Evolutionary conservation across 2,797 vertebrate genomes (phyloP).

Genomic region (Rhinella marina): DNA sequence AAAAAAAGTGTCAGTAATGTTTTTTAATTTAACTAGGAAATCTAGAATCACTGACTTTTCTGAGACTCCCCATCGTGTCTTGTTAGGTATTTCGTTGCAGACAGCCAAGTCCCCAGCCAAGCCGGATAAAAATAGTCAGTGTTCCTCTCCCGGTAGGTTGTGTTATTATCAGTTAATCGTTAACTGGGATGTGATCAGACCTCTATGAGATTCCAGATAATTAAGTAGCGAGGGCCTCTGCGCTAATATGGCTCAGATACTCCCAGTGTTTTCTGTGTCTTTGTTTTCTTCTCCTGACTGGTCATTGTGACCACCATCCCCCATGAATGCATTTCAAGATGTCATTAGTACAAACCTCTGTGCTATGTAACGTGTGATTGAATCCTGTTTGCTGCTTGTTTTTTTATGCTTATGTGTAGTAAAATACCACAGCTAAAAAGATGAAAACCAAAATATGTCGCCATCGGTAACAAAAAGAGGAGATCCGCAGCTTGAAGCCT

Average conservation of each 20-base stretch:
- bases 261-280: not conserved
- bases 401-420: not conserved
- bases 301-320: conserved; percentile 10
- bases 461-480: not conserved
- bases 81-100: conserved; percentile 24
- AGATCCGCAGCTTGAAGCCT: no score
- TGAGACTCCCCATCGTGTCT: conserved; percentile 15
- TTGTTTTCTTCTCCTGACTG: conserved; percentile 14
- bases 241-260: not conserved
- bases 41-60: conserved; percentile 4
- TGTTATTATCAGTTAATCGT: conserved; percentile 48
- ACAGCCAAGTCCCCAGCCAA: conserved; percentile 32
- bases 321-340: not conserved
- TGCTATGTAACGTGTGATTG: not conserved
- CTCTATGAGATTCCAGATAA: conserved; percentile 43
- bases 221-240: conserved; percentile 28
- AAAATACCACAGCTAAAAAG: not conserved
- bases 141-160: conserved; percentile 40
- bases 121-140: conserved; percentile 39
- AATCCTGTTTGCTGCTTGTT: not conserved
- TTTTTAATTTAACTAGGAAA: conserved; percentile 28
- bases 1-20: conserved; percentile 4
- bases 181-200: conserved; percentile 35
- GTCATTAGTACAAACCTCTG: not conserved
- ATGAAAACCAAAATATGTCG: not conserved